These are phyloP conservation scores for Chaetops frenatus DNA, from an alignment of 2,113 vertebrate species.

Conservation along the genomic window DNA sequence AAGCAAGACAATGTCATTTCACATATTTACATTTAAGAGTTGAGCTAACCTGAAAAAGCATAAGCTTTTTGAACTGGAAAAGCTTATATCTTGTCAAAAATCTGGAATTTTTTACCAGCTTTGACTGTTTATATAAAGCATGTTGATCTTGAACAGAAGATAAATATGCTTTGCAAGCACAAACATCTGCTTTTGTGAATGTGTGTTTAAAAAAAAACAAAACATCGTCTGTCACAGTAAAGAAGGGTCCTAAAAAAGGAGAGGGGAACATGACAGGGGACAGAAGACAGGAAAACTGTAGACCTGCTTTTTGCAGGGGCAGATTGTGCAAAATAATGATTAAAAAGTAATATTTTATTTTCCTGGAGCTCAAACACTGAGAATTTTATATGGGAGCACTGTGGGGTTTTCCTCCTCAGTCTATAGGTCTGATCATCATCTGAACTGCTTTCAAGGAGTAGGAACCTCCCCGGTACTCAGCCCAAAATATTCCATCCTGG, in stretches of 20 bases:
- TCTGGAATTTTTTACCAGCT: constrained; percentile 33
- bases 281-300: background rate
- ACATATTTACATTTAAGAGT: constrained; percentile 62
- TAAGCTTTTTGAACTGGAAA: constrained; percentile 41
- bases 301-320: constrained; percentile 32
- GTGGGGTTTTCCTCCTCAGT: constrained; percentile 66
- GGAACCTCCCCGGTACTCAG: constrained; percentile 93
- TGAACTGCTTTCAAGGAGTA: constrained; percentile 91
- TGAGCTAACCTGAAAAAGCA: constrained; percentile 32
- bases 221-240: constrained; percentile 25
- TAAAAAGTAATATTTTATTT: constrained; percentile 35
- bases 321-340: constrained; percentile 61
- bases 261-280: background rate
- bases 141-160: background rate
- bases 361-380: background rate
- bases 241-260: background rate
- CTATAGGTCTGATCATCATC: constrained; percentile 95
- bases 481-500: constrained; percentile 97
- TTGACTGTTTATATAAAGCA: background rate
- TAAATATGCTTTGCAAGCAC: constrained; percentile 36
- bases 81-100: constrained; percentile 20
- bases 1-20: constrained; percentile 63
- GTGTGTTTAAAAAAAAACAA: constrained; percentile 34
- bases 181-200: constrained; percentile 29
- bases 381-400: background rate